Percentiles rank a stretch among this genome's conserved stretches.
Evolutionary conservation across 2,113 vertebrate genomes (phyloP).

Genomic region (Papio anubis): DNA sequence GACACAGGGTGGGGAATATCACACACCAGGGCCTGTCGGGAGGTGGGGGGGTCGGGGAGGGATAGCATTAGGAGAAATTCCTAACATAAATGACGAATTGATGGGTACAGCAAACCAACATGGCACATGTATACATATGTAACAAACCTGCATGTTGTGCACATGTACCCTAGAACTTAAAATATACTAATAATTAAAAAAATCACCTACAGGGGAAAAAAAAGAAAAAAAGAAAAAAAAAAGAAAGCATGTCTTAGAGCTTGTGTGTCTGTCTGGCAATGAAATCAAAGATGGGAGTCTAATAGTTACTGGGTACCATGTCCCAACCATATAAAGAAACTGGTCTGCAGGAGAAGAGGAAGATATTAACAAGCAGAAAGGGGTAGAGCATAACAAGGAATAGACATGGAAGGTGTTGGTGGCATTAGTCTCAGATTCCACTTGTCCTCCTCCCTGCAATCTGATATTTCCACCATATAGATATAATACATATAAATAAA

Average conservation of each 20-base stretch:
- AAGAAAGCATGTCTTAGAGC: not conserved
- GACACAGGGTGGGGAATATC: too few species aligned
- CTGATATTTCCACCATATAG: not conserved
- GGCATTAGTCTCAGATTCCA: not conserved
- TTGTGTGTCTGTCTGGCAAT: not conserved
- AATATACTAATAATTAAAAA: too few species aligned
- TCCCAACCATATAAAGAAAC: not conserved
- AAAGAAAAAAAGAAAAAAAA: too few species aligned
- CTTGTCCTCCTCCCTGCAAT: not conserved
- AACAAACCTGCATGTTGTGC: too few species aligned
- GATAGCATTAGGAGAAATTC: too few species aligned
- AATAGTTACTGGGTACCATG: not conserved
- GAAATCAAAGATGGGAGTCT: not conserved
- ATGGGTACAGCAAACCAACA: too few species aligned
- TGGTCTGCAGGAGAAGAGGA: not conserved
- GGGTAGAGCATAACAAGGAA: not conserved
- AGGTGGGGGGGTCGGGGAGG: too few species aligned
- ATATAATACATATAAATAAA: not conserved
- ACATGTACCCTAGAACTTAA: too few species aligned
- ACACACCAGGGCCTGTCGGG: too few species aligned
- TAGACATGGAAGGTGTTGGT: not conserved
- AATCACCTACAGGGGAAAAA: too few species aligned
- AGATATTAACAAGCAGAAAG: not conserved
- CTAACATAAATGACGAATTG: too few species aligned
- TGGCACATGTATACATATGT: too few species aligned